Conservation (phyloP, 2,113 vertebrate genomes). For the Marmota monax region DNA sequence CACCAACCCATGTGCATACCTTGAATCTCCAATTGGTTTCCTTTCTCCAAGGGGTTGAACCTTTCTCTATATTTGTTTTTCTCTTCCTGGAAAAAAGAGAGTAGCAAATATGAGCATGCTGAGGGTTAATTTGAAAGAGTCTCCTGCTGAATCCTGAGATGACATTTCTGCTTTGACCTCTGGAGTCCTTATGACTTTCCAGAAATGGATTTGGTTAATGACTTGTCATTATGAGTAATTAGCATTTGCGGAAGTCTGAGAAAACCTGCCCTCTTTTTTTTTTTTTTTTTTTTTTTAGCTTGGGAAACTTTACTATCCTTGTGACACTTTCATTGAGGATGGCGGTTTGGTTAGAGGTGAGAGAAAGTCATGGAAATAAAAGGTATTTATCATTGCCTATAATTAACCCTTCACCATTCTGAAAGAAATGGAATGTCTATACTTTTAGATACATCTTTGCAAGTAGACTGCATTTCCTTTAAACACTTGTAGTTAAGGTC, state of each 20-base stretch:
- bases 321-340: slow-evolving; percentile 6
- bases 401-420: background rate
- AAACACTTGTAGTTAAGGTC: background rate
- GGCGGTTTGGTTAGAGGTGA: background rate
- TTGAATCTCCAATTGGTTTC: background rate
- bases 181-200: slow-evolving; percentile 65
- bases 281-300: slow-evolving; percentile 5
- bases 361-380: slow-evolving; percentile 16
- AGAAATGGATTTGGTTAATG: slow-evolving; percentile 72
- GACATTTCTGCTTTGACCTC: slow-evolving; percentile 54
- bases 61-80: background rate
- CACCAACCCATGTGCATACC: background rate
- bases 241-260: slow-evolving; percentile 66
- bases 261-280: background rate
- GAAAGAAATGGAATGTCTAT: slow-evolving; percentile 23
- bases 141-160: background rate
- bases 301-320: slow-evolving; percentile 12
- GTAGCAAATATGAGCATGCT: background rate
- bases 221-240: slow-evolving; percentile 69
- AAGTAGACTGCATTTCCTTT: background rate
- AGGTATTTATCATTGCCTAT: background rate
- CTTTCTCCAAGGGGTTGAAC: background rate
- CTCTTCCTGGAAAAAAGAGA: background rate
- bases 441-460: background rate
- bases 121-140: slow-evolving; percentile 36